Evolutionary conservation across 2,888 invertebrate genomes (phyloP), one percentile per base, ranked within the genome.

Genomic region (Adelphocoris suturalis): DNA sequence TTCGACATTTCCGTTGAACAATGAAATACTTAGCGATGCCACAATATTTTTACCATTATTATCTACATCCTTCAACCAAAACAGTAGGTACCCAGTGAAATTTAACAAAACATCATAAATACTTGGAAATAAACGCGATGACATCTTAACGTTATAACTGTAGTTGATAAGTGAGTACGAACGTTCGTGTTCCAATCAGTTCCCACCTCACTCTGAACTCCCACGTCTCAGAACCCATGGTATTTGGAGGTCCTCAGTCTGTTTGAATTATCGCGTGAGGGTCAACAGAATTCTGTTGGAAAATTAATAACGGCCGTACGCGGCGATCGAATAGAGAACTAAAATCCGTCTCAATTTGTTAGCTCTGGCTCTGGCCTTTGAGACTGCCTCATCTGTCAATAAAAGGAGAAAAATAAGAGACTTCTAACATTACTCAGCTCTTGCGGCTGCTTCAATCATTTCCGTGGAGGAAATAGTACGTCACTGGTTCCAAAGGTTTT

Each of bases 321-420:
- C 82, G 23, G 23, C 81, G 61, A 61, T 27, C 46, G 61, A 46
- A 57, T 68, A 68, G 68, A 68, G 68, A 68, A 68, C 68, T 61
- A 19, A 86, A 82, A 90, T 86, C 86, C 86, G 90, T 90, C 90
- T 90, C 90, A 90, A 90, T 90, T 90, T 90, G 87, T 90, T 90
- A 90, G 75, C 78, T n/a, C 57, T 19, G 68, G 68, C 27, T 86
- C 13, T n/a, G 46, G 46, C 52, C 55, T 46, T 55, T 55, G 57
- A 55, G 46, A 19, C 86, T 28, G 86, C 57, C 84, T 61, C 86
- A 82, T 82, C 82, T 48, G 82, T 82, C 82, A 82, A 82, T 82
- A 82, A 48, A 82, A 14, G 48, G 55, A 48, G 48, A 82, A 48
- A 82, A 82, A 37, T 37, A 12, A n/a, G 37, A 80, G 37, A 37